Base-by-base conservation (phyloP, 2,113 vertebrate genomes). In the Serilophus lunatus region DNA sequence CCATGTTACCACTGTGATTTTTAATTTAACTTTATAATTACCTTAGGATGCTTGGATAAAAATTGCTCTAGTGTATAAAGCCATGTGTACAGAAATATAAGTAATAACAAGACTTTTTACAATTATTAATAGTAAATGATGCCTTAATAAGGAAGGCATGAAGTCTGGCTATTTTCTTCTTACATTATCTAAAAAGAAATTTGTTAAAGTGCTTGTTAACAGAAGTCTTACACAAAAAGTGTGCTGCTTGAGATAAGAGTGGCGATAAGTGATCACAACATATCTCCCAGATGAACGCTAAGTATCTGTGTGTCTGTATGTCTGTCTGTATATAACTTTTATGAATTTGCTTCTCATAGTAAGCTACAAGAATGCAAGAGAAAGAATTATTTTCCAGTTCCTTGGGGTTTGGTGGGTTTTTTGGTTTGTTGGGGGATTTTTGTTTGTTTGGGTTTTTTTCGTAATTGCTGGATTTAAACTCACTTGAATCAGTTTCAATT, bases 401-500 rank as follows among this genome's bases (percentile, higher is more conserved):
- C 15, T 89, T 85, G 17, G 23, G 16, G 10, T 28, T 61, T 29
- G 25, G 15, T 53, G 26, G 10, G 28, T 54, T 18, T 26, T 51
- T 51, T 28, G 50, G 40, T 42, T 51, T 51, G 18, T 45, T 45
- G 17, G 44, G 40, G 40, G 11, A 26, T 44, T 44, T 45, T 54
- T 51, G 25, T 36, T 60, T 25, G 26, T 61, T 38, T 61, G 24
- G 28, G n/a, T 70, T 83, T 81, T 90, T 86, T 76, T 94, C 31
- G 16, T 61, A 13, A 61, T 70, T 90, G 47, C 28, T 91, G 65
- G 31, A 77, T 93, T 95, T 82, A 93, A 88, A 76, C 25, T 47
- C 59, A 82, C 69, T 65, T 93, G 80, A 94, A 95, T 84, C 75
- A 91, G 82, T 93, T 97, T 92, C 65, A 90, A 71, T 90, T 94